These are phyloP conservation scores for Pampus argenteus DNA, from an alignment of 2,797 vertebrate species.

Conservation along the genomic window DNA sequence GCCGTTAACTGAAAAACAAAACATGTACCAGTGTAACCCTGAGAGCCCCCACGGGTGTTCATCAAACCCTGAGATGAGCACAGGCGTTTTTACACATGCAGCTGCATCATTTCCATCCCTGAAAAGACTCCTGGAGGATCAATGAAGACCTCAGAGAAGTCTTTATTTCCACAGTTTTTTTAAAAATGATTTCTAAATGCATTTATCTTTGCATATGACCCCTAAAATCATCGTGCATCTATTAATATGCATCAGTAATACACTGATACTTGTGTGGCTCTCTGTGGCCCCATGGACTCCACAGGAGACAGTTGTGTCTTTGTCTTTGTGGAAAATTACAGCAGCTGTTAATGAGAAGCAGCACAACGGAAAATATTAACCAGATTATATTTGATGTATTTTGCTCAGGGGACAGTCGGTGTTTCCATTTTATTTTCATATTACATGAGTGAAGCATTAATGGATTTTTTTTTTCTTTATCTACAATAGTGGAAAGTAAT, in stretches of 20 bases:
- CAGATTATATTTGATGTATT: background rate
- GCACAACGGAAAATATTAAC: background rate
- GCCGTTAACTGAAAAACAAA: conserved; percentile 79
- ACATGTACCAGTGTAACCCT: conserved; percentile 60
- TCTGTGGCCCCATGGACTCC: background rate
- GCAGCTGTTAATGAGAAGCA: conserved; percentile 9
- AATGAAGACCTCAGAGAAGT: conserved; percentile 17
- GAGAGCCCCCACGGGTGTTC: conserved; percentile 38
- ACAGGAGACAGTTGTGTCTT: too few species aligned
- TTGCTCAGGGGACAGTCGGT: background rate
- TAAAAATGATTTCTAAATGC: too few species aligned
- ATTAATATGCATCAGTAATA: background rate
- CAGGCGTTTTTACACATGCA: conserved; percentile 10
- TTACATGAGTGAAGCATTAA: background rate
- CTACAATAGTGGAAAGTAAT: background rate
- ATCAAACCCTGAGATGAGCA: conserved; percentile 20
- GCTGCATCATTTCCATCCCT: conserved; percentile 19
- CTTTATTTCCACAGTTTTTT: too few species aligned
- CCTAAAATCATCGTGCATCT: background rate
- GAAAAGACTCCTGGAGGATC: conserved; percentile 19
- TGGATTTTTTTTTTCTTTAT: background rate
- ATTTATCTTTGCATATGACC: background rate
- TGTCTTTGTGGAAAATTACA: background rate
- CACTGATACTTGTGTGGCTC: background rate
- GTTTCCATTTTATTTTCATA: conserved; percentile 8